Evolutionary conservation across 2,113 vertebrate species (phyloP), one percentile per base, ranked within the genome.

Genomic region (Hiodon alosoides): DNA sequence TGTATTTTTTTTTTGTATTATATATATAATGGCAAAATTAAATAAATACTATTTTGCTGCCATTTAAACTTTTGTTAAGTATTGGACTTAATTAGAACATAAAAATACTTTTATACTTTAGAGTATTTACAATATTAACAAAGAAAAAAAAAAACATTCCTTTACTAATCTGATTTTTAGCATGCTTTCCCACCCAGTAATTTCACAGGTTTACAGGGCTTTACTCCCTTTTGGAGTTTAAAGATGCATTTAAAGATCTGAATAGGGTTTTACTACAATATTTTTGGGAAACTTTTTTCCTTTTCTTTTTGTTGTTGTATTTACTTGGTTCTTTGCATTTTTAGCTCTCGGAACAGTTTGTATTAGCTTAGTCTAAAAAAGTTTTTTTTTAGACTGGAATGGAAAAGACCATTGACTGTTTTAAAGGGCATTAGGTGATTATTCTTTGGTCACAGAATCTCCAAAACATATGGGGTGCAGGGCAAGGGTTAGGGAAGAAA

Each of bases 91-190:
- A 53, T 57, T 57, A 55, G 53, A 31, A 69, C 10, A 48, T 52
- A 16, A 69, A 11, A 61, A 72, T 2, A 72, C 11, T 58, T 51
- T 71, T 59, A 77, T 51, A 72, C 13, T 66, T 70, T 13, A n/a
- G 52, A 10, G 46, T 87, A 86, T 89, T 87, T 88, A 89, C 88
- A 90, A 73, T 84, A 86, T 89, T 80, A 74, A 89, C 86, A 90
- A 72, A 79, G 81, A 71, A n/a, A 76, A 58, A 69, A 61, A 31
- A 76, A 61, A 70, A 71, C 14, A 13, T 46, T 60, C 47, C 60
- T 48, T 59, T 71, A 59, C 47, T 59, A 60, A 59, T 31, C 16
- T 59, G 48, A 59, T 71, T 70, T 67, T 60, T 10, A 61, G 17
- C 16, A 16, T 48, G 10, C 51, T 55, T 55, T 11, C 54, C 48